Evolutionary conservation across 23 tunicate species (phyloP).

Genomic region (Styela clava): DNA sequence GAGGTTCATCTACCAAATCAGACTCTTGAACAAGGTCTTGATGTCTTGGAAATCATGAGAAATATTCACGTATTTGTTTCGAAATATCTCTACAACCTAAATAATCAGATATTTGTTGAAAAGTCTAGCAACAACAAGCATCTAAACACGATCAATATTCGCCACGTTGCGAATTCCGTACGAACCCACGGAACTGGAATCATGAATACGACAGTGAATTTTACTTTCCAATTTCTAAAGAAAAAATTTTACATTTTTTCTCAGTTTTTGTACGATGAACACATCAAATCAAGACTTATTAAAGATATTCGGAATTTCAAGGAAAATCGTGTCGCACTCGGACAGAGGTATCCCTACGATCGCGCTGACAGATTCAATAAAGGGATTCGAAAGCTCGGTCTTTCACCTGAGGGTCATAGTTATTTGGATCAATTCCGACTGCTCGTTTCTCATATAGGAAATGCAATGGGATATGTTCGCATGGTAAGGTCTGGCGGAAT

Average conservation of each 20-base stretch:
- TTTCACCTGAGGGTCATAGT: constrained; percentile 71
- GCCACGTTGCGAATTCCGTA: constrained; percentile 92
- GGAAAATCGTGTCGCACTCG: constrained; percentile 64
- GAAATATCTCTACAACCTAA: constrained; percentile 83
- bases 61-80: constrained; percentile 91
- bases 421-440: constrained; percentile 84
- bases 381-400: constrained; percentile 78
- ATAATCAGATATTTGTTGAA: constrained; percentile 93
- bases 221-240: constrained; percentile 84
- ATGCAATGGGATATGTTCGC: constrained; percentile 93
- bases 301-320: constrained; percentile 75
- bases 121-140: constrained; percentile 93
- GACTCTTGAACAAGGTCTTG: constrained; percentile 89
- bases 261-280: constrained; percentile 89
- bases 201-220: constrained; percentile 96
- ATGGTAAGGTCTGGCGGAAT: constrained; percentile 90
- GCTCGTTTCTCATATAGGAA: constrained; percentile 82
- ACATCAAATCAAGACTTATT: constrained; percentile 79
- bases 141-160: constrained; percentile 88
- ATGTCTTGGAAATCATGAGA: constrained; percentile 88
- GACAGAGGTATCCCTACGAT: constrained; percentile 77
- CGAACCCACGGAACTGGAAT: constrained; percentile 93
- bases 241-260: constrained; percentile 87
- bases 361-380: constrained; percentile 79
- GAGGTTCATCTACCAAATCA: constrained; percentile 92